Conservation (phyloP, 2,113 vertebrate species). For the Xyliphius kryptos region DNA sequence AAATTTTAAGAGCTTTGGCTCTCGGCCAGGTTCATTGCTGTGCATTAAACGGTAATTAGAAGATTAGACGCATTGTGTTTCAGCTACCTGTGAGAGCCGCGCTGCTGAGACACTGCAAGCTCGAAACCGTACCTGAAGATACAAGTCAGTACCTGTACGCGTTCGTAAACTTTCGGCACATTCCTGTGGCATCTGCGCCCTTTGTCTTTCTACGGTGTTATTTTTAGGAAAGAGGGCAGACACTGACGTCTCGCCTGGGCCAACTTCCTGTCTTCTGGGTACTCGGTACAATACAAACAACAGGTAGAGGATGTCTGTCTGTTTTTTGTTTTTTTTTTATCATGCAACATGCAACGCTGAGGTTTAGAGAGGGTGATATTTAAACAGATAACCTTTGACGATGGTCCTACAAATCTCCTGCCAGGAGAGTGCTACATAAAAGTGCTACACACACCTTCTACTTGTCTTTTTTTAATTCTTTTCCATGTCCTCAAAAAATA, state of each 20-base stretch:
- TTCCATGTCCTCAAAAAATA: no score
- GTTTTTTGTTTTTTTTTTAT: no score
- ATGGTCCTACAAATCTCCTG: no score
- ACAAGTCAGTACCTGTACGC: conserved; percentile 12
- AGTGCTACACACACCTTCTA: no score
- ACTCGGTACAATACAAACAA: conserved; percentile 14
- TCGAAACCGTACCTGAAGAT: background rate
- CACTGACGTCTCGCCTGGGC: conserved; percentile 31
- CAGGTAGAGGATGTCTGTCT: conserved; percentile 23
- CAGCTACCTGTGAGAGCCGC: conserved; percentile 5
- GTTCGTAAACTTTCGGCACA: conserved; percentile 15
- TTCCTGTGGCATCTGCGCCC: conserved; percentile 5
- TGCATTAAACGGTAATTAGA: conserved; percentile 8
- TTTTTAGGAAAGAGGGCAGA: conserved; percentile 34
- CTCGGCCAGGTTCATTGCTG: background rate
- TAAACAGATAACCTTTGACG: no score
- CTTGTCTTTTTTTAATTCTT: no score
- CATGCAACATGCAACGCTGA: no score
- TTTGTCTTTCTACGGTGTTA: conserved; percentile 26
- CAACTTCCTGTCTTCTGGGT: conserved; percentile 39
- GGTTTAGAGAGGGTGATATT: no score
- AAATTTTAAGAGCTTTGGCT: conserved; percentile 4
- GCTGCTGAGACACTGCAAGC: background rate
- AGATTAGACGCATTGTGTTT: background rate
- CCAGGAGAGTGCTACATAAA: no score